A percentile compares a stretch with the other conserved stretches of the same genome.
Evolutionary conservation across 2,888 invertebrate species (phyloP).

Genomic region (Scaptomyza cyrtandrae): DNA sequence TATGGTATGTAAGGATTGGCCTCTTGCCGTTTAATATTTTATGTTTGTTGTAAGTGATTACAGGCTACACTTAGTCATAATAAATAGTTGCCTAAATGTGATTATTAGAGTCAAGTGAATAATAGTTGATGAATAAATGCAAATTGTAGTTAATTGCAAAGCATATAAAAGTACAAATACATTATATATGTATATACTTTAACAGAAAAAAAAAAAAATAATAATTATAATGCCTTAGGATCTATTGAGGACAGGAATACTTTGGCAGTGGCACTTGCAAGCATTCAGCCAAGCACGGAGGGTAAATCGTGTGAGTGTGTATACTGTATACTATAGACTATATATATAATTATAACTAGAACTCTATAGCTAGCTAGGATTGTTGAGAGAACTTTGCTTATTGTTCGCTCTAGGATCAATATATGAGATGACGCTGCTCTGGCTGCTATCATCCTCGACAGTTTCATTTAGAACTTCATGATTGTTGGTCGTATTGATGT

Average conservation of each 20-base stretch:
- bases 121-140: constrained; percentile 20
- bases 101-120: constrained; percentile 27
- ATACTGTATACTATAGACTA: constrained; percentile 7
- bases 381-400: constrained; percentile 32
- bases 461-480: constrained; percentile 75
- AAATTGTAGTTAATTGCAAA: constrained; percentile 13
- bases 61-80: constrained; percentile 38
- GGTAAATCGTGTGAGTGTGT: constrained; percentile 23
- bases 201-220: constrained; percentile 2
- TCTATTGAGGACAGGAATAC: constrained; percentile 37
- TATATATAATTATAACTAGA: constrained; percentile 13
- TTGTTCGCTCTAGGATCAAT: constrained; percentile 82
- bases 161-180: constrained; percentile 37
- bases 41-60: background rate
- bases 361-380: constrained; percentile 60
- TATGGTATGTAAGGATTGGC: background rate
- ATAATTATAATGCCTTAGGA: constrained; percentile 14
- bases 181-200: constrained; percentile 18
- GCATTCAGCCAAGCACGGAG: constrained; percentile 42
- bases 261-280: constrained; percentile 41
- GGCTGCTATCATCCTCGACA: constrained; percentile 84
- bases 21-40: background rate
- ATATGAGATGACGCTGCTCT: constrained; percentile 84
- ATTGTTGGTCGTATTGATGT: constrained; percentile 13
- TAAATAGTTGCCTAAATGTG: constrained; percentile 52